Percentiles rank a stretch among this genome's conserved stretches.
These are phyloP conservation scores for Cryptocephalus moraei DNA, from an alignment of 2,888 invertebrate species.

Conservation along the genomic window DNA sequence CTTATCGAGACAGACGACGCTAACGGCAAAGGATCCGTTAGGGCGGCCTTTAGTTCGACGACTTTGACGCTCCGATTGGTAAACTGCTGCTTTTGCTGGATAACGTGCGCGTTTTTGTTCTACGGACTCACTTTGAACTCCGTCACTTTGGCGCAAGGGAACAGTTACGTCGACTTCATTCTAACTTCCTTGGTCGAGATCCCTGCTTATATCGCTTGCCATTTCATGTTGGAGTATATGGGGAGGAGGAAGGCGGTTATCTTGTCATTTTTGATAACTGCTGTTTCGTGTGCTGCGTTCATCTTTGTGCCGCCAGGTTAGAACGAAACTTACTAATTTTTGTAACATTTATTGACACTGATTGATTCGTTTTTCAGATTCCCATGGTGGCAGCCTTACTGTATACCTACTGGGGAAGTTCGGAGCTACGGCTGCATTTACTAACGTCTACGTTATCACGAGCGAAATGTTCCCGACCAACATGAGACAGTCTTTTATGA, in stretches of 20 bases:
- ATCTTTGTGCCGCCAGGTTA: conserved; percentile 49
- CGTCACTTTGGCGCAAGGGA: conserved; percentile 61
- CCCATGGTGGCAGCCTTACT: conserved; percentile 41
- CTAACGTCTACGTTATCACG: conserved; percentile 55
- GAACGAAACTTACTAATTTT: background rate
- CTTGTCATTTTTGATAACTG: conserved; percentile 52
- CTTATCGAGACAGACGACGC: background rate
- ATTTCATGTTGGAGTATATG: conserved; percentile 50
- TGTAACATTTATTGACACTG: background rate
- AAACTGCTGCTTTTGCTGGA: conserved; percentile 71
- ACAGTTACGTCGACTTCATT: conserved; percentile 69
- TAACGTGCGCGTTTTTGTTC: conserved; percentile 67
- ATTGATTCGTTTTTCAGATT: conserved; percentile 36
- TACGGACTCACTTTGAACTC: conserved; percentile 73
- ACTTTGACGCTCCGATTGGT: conserved; percentile 45
- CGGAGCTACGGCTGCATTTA: conserved; percentile 54
- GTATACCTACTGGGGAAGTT: conserved; percentile 54
- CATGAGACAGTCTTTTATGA: conserved; percentile 51
- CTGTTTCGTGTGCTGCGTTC: conserved; percentile 46
- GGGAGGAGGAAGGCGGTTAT: conserved; percentile 56
- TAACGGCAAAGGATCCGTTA: conserved; percentile 19
- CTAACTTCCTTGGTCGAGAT: conserved; percentile 58
- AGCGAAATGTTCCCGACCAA: conserved; percentile 60
- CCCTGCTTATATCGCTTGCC: conserved; percentile 58
- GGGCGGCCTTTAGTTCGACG: conserved; percentile 38